Percentiles rank a stretch among this genome's conserved stretches.
Evolutionary conservation across 2,113 vertebrate species (phyloP).

Genomic region (Falcunculus frontatus): DNA sequence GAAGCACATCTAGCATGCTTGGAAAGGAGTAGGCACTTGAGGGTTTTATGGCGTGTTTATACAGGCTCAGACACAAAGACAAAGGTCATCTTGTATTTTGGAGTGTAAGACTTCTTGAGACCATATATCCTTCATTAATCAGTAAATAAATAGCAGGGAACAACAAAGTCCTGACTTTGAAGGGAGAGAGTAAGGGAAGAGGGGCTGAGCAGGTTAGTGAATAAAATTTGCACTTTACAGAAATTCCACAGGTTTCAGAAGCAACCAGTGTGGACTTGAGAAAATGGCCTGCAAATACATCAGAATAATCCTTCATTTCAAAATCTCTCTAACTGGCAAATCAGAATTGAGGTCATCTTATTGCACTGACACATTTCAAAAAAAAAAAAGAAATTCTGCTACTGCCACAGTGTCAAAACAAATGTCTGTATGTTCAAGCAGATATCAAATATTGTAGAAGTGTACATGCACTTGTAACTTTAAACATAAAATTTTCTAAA

Average conservation of each 20-base stretch:
- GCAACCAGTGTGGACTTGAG: neutral
- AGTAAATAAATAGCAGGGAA: neutral
- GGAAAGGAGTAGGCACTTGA: neutral
- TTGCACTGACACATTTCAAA: neutral
- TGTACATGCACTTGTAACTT: conserved; percentile 13
- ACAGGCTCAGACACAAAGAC: neutral
- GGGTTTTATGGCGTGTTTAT: neutral
- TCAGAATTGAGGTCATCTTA: conserved; percentile 49
- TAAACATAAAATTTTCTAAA: conserved; percentile 40
- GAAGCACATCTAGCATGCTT: neutral
- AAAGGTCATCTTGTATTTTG: neutral
- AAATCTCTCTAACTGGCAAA: conserved; percentile 22
- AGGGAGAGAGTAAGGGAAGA: neutral
- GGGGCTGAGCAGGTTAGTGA: neutral
- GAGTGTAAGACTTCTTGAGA: neutral
- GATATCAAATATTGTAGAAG: conserved; percentile 36
- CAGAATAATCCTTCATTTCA: neutral
- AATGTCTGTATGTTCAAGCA: conserved; percentile 52
- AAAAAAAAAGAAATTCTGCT: neutral
- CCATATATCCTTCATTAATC: neutral
- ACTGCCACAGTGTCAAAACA: conserved; percentile 57
- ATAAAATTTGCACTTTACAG: neutral
- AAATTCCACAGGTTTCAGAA: neutral
- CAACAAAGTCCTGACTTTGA: neutral
- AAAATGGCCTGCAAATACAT: neutral